These are phyloP conservation scores for Botrylloides violaceus DNA, from an alignment of 23 tunicate genomes.

Conservation along the genomic window DNA sequence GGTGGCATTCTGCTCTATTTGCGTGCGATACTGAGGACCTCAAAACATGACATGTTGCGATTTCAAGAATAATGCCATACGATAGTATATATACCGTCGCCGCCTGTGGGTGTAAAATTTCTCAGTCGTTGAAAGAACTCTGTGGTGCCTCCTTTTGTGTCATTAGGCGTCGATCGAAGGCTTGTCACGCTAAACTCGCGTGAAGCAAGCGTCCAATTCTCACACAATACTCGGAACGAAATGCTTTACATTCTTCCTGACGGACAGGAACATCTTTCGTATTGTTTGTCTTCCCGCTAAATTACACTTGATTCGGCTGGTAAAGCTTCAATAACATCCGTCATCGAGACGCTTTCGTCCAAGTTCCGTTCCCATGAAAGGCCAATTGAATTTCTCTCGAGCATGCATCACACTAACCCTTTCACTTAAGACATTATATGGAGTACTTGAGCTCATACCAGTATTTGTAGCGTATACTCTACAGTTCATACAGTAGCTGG, in stretches of 20 bases:
- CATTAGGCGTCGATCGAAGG: neutral
- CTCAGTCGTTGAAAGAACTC: neutral
- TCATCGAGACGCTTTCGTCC: neutral
- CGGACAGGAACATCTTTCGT: neutral
- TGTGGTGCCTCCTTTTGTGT: neutral
- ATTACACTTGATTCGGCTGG: neutral
- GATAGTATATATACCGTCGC: neutral
- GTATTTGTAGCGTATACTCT: no score
- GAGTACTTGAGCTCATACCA: no score
- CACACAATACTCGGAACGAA: neutral
- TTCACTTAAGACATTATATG: no score
- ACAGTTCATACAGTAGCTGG: no score
- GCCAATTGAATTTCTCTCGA: neutral
- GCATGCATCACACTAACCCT: no score
- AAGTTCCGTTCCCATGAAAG: neutral
- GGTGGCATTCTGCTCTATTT: no score
- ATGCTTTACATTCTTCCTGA: neutral
- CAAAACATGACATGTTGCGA: no score
- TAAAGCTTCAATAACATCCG: neutral
- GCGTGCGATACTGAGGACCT: no score
- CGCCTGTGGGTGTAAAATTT: neutral
- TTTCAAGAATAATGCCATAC: no score
- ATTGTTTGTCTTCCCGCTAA: neutral
- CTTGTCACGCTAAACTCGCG: neutral
- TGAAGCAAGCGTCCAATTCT: neutral